Evolutionary conservation across 2,113 vertebrate genomes (phyloP).

Genomic region (Onychostruthus taczanowskii): DNA sequence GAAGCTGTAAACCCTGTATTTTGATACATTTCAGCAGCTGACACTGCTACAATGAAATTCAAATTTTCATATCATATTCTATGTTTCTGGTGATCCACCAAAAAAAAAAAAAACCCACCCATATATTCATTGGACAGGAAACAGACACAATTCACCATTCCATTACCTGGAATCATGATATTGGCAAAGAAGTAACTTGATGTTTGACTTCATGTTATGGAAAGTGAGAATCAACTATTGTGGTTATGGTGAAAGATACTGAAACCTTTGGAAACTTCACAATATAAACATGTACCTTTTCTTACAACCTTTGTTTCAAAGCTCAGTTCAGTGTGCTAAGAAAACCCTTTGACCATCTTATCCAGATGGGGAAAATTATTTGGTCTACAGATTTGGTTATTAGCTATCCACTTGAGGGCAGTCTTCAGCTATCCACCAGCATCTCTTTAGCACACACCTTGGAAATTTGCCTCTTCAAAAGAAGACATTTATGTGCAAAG

Average conservation of each 20-base stretch:
- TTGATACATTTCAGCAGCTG: neutral
- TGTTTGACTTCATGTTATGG: neutral
- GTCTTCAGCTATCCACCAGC: neutral
- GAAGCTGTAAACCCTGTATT: neutral
- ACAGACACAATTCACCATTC: fast-evolving
- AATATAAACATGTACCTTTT: neutral
- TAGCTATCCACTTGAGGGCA: conserved; percentile 47
- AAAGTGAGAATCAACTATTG: neutral
- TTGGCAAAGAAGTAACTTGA: neutral
- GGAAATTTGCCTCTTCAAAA: neutral
- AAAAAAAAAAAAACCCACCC: neutral
- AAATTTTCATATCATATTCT: neutral
- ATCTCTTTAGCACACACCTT: neutral
- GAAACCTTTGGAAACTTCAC: neutral
- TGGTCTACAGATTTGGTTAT: neutral
- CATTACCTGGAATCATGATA: neutral
- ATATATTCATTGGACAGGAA: neutral
- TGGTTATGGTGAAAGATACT: neutral
- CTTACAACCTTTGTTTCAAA: neutral
- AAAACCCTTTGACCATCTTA: neutral
- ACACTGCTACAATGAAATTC: neutral
- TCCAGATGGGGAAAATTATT: neutral
- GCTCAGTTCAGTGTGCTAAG: neutral
- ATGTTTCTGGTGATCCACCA: neutral
- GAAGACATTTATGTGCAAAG: neutral